phyloP scores from a whole-genome alignment of 2,888 invertebrate genomes.

The Elysia crispata region DNA sequence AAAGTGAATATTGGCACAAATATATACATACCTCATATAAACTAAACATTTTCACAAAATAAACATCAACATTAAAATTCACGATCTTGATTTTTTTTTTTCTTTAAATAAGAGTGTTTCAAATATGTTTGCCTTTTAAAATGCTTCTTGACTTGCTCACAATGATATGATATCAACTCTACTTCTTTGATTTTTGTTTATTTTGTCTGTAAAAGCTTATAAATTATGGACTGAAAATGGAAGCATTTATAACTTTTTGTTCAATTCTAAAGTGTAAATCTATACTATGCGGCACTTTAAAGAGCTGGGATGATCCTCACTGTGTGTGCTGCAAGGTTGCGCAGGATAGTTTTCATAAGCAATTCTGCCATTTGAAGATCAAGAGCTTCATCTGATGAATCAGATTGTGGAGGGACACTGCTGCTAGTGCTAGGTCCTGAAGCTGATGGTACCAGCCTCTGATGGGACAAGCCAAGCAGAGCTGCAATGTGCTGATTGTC shows the following conservation, averaged over 20 bases:
- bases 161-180: too few relatives aligned
- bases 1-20: too few relatives aligned
- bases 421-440: conserved; percentile 10
- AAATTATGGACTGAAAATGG: background rate
- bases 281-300: too few relatives aligned
- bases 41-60: too few relatives aligned
- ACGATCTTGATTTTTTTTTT: too few relatives aligned
- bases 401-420: conserved; percentile 25
- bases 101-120: too few relatives aligned
- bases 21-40: too few relatives aligned
- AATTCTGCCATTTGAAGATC: conserved; percentile 78
- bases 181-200: too few relatives aligned
- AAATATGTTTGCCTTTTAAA: too few relatives aligned
- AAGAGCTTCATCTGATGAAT: conserved; percentile 39
- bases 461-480: conserved; percentile 79
- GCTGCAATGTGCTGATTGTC: conserved; percentile 82
- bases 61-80: too few relatives aligned
- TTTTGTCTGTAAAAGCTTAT: too few relatives aligned
- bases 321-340: conserved; percentile 80
- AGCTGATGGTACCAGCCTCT: background rate
- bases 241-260: background rate
- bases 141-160: too few relatives aligned
- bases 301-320: conserved; percentile 69
- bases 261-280: background rate
- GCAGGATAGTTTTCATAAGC: conserved; percentile 81